Percentiles rank a stretch among this genome's conserved stretches.
These are phyloP conservation scores for Oryzias woworae DNA, from an alignment of 2,113 vertebrate genomes.

Conservation along the genomic window DNA sequence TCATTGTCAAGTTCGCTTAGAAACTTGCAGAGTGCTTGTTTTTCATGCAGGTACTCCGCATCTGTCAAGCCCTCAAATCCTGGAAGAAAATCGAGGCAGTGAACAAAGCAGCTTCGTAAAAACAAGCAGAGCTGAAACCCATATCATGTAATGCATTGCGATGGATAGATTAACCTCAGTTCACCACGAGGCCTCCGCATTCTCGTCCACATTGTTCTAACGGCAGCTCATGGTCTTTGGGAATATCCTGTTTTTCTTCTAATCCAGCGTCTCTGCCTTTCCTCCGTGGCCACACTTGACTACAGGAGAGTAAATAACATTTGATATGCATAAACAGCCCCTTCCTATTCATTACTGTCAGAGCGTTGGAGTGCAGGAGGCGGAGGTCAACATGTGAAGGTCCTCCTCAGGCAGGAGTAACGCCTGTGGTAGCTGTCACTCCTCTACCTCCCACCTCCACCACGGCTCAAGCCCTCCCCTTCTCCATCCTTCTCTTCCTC, in stretches of 20 bases:
- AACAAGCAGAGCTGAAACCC: slow-evolving; percentile 31
- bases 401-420: slow-evolving; percentile 88
- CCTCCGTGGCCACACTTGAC: slow-evolving; percentile 73
- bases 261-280: slow-evolving; percentile 38
- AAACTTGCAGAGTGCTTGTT: slow-evolving; percentile 29
- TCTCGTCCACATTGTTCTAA: slow-evolving; percentile 67
- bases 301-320: slow-evolving; percentile 91
- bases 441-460: slow-evolving; percentile 65
- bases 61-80: slow-evolving; percentile 42
- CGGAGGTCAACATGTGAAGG: slow-evolving; percentile 93
- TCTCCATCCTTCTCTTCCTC: slow-evolving; percentile 28
- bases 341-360: slow-evolving; percentile 94
- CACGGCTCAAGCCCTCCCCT: slow-evolving; percentile 37
- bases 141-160: slow-evolving; percentile 58
- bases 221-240: slow-evolving; percentile 64
- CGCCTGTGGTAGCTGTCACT: slow-evolving; percentile 91
- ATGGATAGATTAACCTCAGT: slow-evolving; percentile 71
- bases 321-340: slow-evolving; percentile 86
- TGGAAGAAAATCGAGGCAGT: slow-evolving; percentile 29
- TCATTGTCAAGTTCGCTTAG: slow-evolving; percentile 58
- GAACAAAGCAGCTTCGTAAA: slow-evolving; percentile 48
- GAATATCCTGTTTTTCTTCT: slow-evolving; percentile 53
- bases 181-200: slow-evolving; percentile 58
- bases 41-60: slow-evolving; percentile 43
- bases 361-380: slow-evolving; percentile 84